phyloP scores from a whole-genome alignment of 64 coral and sea anemone genomes.

The Astreopora myriophthalma region DNA sequence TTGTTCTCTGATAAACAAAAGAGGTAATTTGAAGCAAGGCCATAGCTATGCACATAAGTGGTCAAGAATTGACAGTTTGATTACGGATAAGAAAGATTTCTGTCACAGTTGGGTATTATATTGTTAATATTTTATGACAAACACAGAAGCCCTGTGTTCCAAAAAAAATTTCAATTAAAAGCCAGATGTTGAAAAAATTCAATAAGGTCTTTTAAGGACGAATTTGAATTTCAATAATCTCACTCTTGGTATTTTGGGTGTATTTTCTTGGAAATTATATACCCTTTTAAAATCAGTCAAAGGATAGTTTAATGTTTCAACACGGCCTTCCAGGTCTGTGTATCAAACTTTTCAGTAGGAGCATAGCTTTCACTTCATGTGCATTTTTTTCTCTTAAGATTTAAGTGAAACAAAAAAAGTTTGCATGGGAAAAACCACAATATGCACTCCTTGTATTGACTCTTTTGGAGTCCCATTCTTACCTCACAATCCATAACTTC shows the following conservation, averaged over 20 bases:
- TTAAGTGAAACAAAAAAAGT: conserved; percentile 32
- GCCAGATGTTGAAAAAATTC: conserved; percentile 73
- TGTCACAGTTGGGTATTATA: conserved; percentile 67
- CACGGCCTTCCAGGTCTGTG: neutral
- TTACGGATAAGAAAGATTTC: conserved; percentile 73
- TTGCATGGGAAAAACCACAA: conserved; percentile 46
- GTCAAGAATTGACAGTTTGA: conserved; percentile 67
- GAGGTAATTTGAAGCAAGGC: conserved; percentile 29
- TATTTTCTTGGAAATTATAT: neutral
- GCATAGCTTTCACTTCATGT: neutral
- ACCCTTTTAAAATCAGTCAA: conserved; percentile 28
- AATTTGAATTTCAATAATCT: neutral
- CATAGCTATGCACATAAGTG: conserved; percentile 63
- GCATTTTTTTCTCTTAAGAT: conserved; percentile 19
- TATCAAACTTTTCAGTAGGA: neutral
- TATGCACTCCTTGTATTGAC: conserved; percentile 26
- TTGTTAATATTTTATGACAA: conserved; percentile 76
- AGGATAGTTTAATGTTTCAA: neutral
- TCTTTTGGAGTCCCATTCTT: conserved; percentile 32
- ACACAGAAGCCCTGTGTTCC: conserved; percentile 28
- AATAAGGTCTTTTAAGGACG: conserved; percentile 29
- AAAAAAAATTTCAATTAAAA: conserved; percentile 77
- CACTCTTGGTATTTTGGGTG: neutral
- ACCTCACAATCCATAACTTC: neutral
- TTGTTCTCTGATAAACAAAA: conserved; percentile 33